Base-by-base conservation (phyloP, 2,888 invertebrate species). In the Biston stratarius region DNA sequence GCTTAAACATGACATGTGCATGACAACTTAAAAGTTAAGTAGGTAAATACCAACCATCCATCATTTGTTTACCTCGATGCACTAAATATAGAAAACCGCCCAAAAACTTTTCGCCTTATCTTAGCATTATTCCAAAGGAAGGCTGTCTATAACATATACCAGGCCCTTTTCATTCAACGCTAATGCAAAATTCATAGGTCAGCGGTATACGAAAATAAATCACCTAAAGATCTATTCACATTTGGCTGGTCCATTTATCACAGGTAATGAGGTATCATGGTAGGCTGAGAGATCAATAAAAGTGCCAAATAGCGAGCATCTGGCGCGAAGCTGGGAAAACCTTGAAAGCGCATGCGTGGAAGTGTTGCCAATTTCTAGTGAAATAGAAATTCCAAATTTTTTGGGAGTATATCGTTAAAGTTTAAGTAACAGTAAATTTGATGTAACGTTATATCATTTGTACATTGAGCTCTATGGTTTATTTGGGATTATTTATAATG, bases 291-390 rank as follows among this genome's bases (percentile, higher is more conserved):
- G 90, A 93, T 93, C 93, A 89, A 93, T 93, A 93, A 89, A 86
- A 85, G 82, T 89, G 82, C 89, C 89, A 90, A 89, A 89, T 72
- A 60, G 71, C 65, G 74, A 87, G 84, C 89, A 90, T 89, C 89
- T 92, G 92, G 88, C 86, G 86, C 85, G 86, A 88, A 85, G 81
- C 84, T 80, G 78, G 79, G 75, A 74, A 71, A 76, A 74, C 71
- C 71, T 66, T 56, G 49, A 11, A 3, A 42, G 80, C 92, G 91
- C 93, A 87, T 89, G 93, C 89, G 90, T 68, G 44, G 0, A 0
- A 10, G 81, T 81, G 86, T 87, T 91, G 85, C 90, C 82, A 84
- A 57, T 6, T 24, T 53, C 5, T 15, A 6, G 5, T 5, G 33
- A 12, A 24, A 11, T 11, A 1, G n/a, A 6, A 11, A 5, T 47